Base-by-base conservation (phyloP, 2,113 vertebrate species). In the Turnix velox region DNA sequence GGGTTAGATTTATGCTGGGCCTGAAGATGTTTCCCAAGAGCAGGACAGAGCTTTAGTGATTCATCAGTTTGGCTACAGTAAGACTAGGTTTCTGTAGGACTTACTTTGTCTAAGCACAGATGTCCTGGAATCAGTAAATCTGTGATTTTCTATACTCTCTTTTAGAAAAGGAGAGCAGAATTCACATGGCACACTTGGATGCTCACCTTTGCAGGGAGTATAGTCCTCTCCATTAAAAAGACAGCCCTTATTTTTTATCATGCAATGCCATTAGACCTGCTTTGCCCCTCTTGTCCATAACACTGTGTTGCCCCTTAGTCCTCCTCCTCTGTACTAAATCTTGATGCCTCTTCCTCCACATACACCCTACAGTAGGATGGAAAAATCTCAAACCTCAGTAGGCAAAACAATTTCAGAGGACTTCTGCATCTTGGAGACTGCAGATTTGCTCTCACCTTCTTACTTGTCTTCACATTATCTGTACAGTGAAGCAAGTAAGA, bases 111-210 rank as follows among this genome's bases (percentile, higher is more conserved):
- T 35, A 49, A 54, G 31, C 33, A 28, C 10, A 40, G 46, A 35
- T 30, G 30, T 55, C 39, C n/a, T 65, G 63, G 45, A 33, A 19
- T 92, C 12, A 58, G 88, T 18, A 77, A 52, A 43, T 48, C 14
- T 6, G 9, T 20, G 22, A 14, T 6, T 80, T 2, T n/a, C 37
- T 68, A 23, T 9, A 37, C 1, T 10, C 9, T 7, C 3, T 23
- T 63, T 76, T 37, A 65, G 45, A 33, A 73, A 68, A 76, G 12
- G 19, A 48, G 18, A 59, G 49, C 25, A 82, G 58, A 63, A 90
- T 61, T 87, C 45, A 30, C 10, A 40, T 16, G 43, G 12, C 8
- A 6, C 7, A 51, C 27, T 57, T 67, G n/a, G 13, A 62, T 68
- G 14, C 2, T 5, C 15, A 18, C 13, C 35, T 39, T 62, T 30